Base-by-base conservation (phyloP, 2,113 vertebrate genomes). In the Pteruthius melanotis region DNA sequence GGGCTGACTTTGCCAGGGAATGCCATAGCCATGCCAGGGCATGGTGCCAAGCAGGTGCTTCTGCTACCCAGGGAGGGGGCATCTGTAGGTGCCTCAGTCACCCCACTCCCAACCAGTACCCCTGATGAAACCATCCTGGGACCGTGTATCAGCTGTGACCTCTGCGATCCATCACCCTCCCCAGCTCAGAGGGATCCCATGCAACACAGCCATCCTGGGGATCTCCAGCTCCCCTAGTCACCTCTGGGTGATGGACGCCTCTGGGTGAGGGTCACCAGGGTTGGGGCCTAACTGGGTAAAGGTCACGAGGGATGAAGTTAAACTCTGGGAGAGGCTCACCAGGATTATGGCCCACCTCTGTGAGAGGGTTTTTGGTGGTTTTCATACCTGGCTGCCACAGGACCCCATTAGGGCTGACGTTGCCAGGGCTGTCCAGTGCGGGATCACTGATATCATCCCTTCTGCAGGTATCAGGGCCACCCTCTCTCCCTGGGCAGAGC, bases 361-460 rank as follows among this genome's bases (percentile, higher is more conserved):
- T 15, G 33, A 19, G 10, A 84, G 19, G 16, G 20, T 12, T 54
- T 80, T 77, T 45, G 26, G 20, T 49, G n/a, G 24, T 24, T 85
- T 85, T 60, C 9, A 1, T 54, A 20, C 42, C 59, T 61, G 44
- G 28, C 53, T 92, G 75, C n/a, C 16, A 12, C 15, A 50, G 18
- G 7, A 68, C 11, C 4, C 15, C 4, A 1, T 15, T 20, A 26
- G 20, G 26, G 10, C 16, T 8, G 7, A 30, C 3, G 8, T 6
- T 56, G 30, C 52, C 0, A 0, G 24, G 33, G 14, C 9, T 28
- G 3, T 50, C 44, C 49, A 50, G 47, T 2, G 3, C 49, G 26
- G 54, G 10, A 13, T 35, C 64, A 50, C 39, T 0, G 2, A 59
- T 0, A 3, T 42, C 66, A 54, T 37, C 79, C 33, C 35, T 83